Conservation (phyloP, 1,140 invertebrate genomes). For the Drosophila arizonae region DNA sequence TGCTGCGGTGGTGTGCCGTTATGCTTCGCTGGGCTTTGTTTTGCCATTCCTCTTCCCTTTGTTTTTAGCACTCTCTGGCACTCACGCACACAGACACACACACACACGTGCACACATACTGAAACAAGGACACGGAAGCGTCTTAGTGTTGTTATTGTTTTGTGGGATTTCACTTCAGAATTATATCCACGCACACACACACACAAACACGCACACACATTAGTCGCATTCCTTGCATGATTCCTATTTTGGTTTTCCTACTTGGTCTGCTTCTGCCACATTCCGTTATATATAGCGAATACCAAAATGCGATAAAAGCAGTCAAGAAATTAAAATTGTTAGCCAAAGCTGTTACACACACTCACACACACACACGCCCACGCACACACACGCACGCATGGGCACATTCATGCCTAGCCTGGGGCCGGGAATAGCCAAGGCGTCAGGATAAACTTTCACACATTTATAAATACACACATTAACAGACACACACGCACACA, state of each 20-base stretch:
- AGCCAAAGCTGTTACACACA: constrained; percentile 31
- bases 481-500: neutral
- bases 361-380: neutral
- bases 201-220: constrained; percentile 5
- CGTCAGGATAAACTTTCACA: constrained; percentile 11
- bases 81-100: neutral
- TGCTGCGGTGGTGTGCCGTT: neutral
- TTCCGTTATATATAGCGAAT: constrained; percentile 69
- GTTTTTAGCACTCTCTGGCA: constrained; percentile 17
- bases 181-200: constrained; percentile 5
- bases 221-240: constrained; percentile 52
- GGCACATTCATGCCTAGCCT: constrained; percentile 17
- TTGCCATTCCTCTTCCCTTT: constrained; percentile 14
- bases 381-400: neutral
- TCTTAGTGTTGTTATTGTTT: constrained; percentile 47
- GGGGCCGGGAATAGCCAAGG: constrained; percentile 17
- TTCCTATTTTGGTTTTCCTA: constrained; percentile 43
- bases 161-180: constrained; percentile 37
- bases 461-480: neutral
- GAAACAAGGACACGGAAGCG: constrained; percentile 34
- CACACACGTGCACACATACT: too few relatives aligned
- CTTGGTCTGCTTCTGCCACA: constrained; percentile 36
- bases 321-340: constrained; percentile 68
- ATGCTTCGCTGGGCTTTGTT: constrained; percentile 18
- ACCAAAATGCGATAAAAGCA: constrained; percentile 64